A percentile compares a stretch with the other conserved stretches of the same genome.
phyloP scores from a whole-genome alignment of 2,797 vertebrate species.

The Orestias chungarensis region DNA sequence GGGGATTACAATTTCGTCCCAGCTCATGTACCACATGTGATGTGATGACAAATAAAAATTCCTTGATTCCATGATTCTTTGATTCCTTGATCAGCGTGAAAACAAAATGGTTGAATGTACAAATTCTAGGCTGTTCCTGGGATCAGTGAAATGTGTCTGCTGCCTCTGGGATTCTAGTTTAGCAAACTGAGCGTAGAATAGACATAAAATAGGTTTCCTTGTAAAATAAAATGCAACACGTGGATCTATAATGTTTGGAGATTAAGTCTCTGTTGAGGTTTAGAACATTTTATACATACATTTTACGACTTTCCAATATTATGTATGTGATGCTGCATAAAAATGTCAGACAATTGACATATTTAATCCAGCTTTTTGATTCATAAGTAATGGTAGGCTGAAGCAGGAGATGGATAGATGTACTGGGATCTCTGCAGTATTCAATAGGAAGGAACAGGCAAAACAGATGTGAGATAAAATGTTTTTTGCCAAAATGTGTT shows the following conservation, averaged over 20 bases:
- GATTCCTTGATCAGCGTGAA: slow-evolving; percentile 1
- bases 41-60: too few relatives aligned
- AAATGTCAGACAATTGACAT: not conserved
- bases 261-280: not conserved
- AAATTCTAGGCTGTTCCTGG: not conserved
- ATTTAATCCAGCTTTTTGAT: not conserved
- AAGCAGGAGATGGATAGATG: not conserved
- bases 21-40: too few relatives aligned
- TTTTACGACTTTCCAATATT: not conserved
- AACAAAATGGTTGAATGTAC: not conserved
- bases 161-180: slow-evolving; percentile 1
- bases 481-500: too few relatives aligned
- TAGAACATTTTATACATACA: not conserved
- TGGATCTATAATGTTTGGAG: not conserved
- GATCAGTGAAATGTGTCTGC: not conserved
- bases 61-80: too few relatives aligned
- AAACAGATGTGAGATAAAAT: too few relatives aligned
- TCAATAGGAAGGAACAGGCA: too few relatives aligned
- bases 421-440: not conserved
- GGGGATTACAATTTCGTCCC: too few relatives aligned
- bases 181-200: not conserved
- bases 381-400: not conserved
- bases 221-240: too few relatives aligned
- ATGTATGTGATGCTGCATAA: not conserved
- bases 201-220: too few relatives aligned